These are phyloP conservation scores for Heliconius charithonia DNA, from an alignment of 2,888 invertebrate species.

Conservation along the genomic window DNA sequence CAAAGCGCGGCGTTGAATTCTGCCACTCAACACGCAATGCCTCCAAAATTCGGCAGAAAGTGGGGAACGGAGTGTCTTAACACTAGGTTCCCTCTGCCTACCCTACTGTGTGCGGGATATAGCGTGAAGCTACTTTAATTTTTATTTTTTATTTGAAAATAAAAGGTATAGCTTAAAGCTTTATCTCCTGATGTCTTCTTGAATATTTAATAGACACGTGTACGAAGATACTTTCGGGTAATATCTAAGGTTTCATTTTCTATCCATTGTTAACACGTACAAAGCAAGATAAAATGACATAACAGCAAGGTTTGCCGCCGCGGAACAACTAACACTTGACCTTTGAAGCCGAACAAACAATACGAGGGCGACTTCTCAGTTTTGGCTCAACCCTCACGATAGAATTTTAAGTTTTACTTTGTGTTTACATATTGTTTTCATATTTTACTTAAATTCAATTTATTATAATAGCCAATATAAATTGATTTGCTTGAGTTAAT, in stretches of 20 bases:
- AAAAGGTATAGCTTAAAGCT: too few species aligned
- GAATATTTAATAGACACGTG: constrained; percentile 7
- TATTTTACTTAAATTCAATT: too few species aligned
- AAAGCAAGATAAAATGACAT: constrained; percentile 35
- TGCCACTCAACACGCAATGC: too few species aligned
- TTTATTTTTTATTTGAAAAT: too few species aligned
- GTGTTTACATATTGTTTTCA: neutral
- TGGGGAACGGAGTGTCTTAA: too few species aligned
- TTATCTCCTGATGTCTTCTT: neutral
- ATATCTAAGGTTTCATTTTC: constrained; percentile 19
- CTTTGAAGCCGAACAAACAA: constrained; percentile 43
- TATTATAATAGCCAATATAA: neutral
- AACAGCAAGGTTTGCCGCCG: constrained; percentile 31
- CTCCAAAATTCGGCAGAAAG: too few species aligned
- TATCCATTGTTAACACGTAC: constrained; percentile 20
- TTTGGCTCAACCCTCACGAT: constrained; percentile 37
- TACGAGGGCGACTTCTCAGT: constrained; percentile 34
- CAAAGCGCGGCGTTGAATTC: too few species aligned
- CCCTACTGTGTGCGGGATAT: too few species aligned
- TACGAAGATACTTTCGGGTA: neutral
- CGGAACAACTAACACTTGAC: constrained; percentile 38
- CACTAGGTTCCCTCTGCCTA: too few species aligned
- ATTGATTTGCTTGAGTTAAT: neutral
- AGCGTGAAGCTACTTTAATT: too few species aligned
- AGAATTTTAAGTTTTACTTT: constrained; percentile 9